These are phyloP conservation scores for Hirtodrosophila confusa DNA, from an alignment of 2,888 invertebrate genomes.

Conservation along the genomic window DNA sequence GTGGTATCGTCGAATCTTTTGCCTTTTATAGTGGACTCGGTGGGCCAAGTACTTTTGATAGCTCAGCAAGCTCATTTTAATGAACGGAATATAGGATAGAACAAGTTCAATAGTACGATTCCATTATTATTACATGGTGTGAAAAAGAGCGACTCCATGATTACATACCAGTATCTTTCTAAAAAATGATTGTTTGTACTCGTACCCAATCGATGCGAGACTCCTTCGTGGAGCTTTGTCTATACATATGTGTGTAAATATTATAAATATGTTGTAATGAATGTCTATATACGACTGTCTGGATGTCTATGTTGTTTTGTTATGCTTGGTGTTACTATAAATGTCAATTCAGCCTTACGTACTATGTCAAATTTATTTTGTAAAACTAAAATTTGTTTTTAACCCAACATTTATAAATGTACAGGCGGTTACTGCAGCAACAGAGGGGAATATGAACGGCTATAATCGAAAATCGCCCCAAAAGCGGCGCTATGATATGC, in stretches of 20 bases:
- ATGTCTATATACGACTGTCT: constrained; percentile 20
- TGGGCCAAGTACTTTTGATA: too few species aligned
- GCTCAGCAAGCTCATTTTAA: too few species aligned
- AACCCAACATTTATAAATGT: constrained; percentile 1
- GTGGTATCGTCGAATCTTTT: too few species aligned
- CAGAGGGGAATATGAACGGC: constrained; percentile 81
- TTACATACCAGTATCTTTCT: too few species aligned
- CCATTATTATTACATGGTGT: too few species aligned
- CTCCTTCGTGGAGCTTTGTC: constrained; percentile 1
- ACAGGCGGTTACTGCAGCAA: constrained; percentile 74
- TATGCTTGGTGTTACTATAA: constrained; percentile 22
- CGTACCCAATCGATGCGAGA: too few species aligned
- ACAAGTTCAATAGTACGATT: too few species aligned
- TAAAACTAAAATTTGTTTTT: not conserved
- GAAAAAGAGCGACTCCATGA: too few species aligned
- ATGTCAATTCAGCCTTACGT: not conserved
- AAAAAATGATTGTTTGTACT: too few species aligned
- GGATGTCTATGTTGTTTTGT: constrained; percentile 46
- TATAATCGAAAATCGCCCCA: constrained; percentile 82
- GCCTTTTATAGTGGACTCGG: too few species aligned
- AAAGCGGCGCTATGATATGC: constrained; percentile 83
- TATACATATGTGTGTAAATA: constrained; percentile 14
- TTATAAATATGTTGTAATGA: constrained; percentile 8
- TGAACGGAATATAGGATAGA: too few species aligned
- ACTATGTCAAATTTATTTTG: not conserved